These are phyloP conservation scores for Cybosia mesomella DNA, from an alignment of 2,888 invertebrate genomes.

Conservation along the genomic window DNA sequence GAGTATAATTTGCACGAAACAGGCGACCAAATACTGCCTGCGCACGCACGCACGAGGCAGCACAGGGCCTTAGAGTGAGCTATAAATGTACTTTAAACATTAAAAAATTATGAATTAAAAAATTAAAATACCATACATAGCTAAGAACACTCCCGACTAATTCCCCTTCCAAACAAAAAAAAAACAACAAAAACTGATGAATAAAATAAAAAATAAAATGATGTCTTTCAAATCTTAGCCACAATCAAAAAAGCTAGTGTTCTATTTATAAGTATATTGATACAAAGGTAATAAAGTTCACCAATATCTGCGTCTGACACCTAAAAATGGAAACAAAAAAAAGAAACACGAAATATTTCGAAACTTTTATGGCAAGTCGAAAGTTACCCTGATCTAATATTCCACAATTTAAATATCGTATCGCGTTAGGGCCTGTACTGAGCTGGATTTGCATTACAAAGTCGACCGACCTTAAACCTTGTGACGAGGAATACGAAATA, in stretches of 20 bases:
- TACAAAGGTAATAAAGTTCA: neutral
- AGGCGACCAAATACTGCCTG: no score
- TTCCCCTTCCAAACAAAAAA: no score
- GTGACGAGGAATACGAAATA: slow-evolving; percentile 61
- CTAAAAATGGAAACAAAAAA: slow-evolving; percentile 2
- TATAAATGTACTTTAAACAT: no score
- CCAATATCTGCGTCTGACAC: slow-evolving; percentile 3
- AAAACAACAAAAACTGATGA: no score
- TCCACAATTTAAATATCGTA: slow-evolving; percentile 78
- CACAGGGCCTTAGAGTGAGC: no score
- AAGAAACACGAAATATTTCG: slow-evolving; percentile 2
- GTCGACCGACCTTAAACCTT: slow-evolving; percentile 65
- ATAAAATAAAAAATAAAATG: no score
- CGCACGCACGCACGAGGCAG: no score
- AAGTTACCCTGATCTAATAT: slow-evolving; percentile 72
- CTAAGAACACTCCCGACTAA: no score
- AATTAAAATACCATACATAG: no score
- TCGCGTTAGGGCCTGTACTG: slow-evolving; percentile 67
- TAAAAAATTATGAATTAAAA: no score
- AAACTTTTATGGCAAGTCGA: slow-evolving; percentile 34
- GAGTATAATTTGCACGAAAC: no score
- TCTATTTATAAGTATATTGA: neutral
- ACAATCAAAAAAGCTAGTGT: neutral
- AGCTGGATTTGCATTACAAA: slow-evolving; percentile 83
- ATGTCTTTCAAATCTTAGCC: neutral